A percentile compares a stretch with the other conserved stretches of the same genome.
These are phyloP conservation scores for Cephalotes varians DNA, from an alignment of 2,888 invertebrate species.

Conservation along the genomic window DNA sequence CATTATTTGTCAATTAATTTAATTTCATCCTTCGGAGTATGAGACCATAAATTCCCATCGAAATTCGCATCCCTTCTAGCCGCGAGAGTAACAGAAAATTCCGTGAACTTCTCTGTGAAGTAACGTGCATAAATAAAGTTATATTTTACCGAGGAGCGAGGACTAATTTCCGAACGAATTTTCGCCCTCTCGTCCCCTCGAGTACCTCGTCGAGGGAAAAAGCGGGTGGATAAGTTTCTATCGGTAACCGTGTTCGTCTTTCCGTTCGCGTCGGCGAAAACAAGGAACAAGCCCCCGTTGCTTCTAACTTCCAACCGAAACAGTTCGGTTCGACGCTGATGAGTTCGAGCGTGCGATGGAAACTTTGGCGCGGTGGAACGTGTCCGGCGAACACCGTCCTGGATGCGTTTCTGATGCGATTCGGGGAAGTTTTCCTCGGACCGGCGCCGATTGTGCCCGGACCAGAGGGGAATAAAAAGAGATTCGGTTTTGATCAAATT, in stretches of 20 bases:
- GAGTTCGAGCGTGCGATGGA: constrained; percentile 28
- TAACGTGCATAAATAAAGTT: constrained; percentile 6
- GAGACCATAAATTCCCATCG: not conserved
- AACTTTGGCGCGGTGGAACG: constrained; percentile 29
- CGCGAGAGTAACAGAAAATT: not conserved
- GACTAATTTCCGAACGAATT: constrained; percentile 26
- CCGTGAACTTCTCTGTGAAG: not conserved
- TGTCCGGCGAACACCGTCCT: constrained; percentile 1
- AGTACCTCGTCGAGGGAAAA: not conserved
- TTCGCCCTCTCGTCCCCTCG: not conserved
- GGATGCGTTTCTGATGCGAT: constrained; percentile 7
- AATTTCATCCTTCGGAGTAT: not conserved
- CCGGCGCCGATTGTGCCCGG: constrained; percentile 10
- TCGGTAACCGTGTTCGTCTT: constrained; percentile 26
- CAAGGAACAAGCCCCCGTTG: constrained; percentile 15
- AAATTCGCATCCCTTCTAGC: not conserved
- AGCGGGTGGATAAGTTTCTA: not conserved
- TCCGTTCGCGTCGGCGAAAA: constrained; percentile 28
- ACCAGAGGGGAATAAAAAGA: constrained; percentile 18
- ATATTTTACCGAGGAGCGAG: not conserved
- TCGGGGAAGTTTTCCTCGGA: not conserved
- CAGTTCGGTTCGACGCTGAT: constrained; percentile 33
- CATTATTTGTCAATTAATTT: constrained; percentile 1
- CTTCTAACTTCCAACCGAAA: constrained; percentile 42
- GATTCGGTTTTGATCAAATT: constrained; percentile 14